Evolutionary conservation across 2,797 vertebrate species (phyloP).

Genomic region (Craterocephalus amniculus): DNA sequence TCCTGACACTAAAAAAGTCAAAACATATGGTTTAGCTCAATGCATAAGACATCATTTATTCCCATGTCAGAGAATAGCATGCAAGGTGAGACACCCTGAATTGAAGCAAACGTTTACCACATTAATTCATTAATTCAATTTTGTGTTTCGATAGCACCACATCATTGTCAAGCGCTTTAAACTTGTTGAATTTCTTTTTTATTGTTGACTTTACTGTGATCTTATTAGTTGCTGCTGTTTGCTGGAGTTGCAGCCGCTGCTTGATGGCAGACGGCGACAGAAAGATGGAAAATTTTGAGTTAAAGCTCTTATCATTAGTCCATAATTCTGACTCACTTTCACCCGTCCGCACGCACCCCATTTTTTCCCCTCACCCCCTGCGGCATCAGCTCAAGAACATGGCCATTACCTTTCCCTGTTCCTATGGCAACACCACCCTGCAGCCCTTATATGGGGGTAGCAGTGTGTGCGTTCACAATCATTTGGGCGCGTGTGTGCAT

Average conservation of each 20-base stretch:
- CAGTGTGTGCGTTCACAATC: slow-evolving; percentile 34
- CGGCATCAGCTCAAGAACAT: slow-evolving; percentile 78
- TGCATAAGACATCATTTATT: slow-evolving; percentile 74
- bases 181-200: slow-evolving; percentile 24
- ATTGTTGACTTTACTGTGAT: slow-evolving; percentile 3
- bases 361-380: slow-evolving; percentile 71
- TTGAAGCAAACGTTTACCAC: slow-evolving; percentile 40
- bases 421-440: slow-evolving; percentile 84
- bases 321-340: slow-evolving; percentile 55
- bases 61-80: slow-evolving; percentile 38
- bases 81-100: slow-evolving; percentile 29
- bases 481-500: slow-evolving; percentile 20
- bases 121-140: slow-evolving; percentile 36
- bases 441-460: slow-evolving; percentile 66
- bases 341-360: slow-evolving; percentile 12
- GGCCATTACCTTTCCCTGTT: slow-evolving; percentile 82
- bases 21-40: slow-evolving; percentile 37
- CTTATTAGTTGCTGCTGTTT: slow-evolving; percentile 3
- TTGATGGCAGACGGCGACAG: slow-evolving; percentile 12
- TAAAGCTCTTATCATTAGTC: slow-evolving; percentile 59
- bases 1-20: slow-evolving; percentile 7
- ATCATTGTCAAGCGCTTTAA: slow-evolving; percentile 8
- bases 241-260: neutral
- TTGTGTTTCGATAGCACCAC: slow-evolving; percentile 30
- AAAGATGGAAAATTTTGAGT: slow-evolving; percentile 45